Percentiles rank a stretch among this genome's conserved stretches.
phyloP scores from a whole-genome alignment of 2,888 invertebrate genomes.

The Lepidochitona cinerea region DNA sequence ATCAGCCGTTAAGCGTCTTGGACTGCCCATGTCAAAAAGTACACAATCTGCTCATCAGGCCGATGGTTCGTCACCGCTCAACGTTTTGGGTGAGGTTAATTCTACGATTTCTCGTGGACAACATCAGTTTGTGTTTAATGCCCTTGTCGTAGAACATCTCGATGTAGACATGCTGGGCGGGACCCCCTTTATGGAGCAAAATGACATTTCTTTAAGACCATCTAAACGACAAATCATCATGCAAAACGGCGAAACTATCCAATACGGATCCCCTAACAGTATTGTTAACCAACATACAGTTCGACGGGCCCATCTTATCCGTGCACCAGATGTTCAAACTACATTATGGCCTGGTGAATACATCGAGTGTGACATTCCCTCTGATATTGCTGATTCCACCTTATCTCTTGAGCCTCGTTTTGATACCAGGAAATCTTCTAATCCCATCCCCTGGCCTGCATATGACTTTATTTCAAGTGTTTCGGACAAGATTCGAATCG shows the following conservation, averaged over 20 bases:
- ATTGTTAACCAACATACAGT: neutral
- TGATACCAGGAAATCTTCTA: neutral
- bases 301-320: constrained; percentile 18
- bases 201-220: constrained; percentile 36
- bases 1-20: too few species aligned
- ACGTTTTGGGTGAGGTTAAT: too few species aligned
- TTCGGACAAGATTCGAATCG: constrained; percentile 16
- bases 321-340: constrained; percentile 11
- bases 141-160: constrained; percentile 28
- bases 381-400: too few species aligned
- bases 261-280: neutral
- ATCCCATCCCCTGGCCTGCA: too few species aligned
- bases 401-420: constrained; percentile 11
- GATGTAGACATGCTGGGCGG: constrained; percentile 36
- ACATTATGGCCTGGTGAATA: constrained; percentile 30
- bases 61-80: too few species aligned
- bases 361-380: too few species aligned
- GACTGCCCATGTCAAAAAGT: too few species aligned
- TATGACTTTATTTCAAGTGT: constrained; percentile 22
- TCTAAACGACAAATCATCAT: constrained; percentile 26
- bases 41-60: too few species aligned
- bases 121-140: too few species aligned
- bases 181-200: constrained; percentile 35
- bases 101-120: too few species aligned
- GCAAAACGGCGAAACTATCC: constrained; percentile 12